Conservation (phyloP, 1,140 invertebrate genomes). For the Lanistes nyassanus region DNA sequence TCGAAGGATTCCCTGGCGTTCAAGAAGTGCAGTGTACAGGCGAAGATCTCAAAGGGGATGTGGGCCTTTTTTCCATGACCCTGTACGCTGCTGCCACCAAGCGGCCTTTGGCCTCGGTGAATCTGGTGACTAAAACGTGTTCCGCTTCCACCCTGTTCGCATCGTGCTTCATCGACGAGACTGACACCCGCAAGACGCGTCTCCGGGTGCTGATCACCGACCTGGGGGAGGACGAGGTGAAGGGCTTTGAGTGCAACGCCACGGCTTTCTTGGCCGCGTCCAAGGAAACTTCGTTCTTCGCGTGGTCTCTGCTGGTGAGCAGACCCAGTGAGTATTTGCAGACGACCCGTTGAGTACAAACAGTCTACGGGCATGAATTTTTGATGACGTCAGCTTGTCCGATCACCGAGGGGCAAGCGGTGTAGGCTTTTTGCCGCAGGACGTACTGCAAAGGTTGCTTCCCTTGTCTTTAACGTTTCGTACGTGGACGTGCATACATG, state of each 20-base stretch:
- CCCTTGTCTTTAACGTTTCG: no score
- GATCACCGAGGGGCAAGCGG: no score
- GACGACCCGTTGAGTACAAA: no score
- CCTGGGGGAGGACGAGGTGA: conserved; percentile 13
- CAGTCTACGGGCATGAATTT: no score
- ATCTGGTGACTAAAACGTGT: background rate
- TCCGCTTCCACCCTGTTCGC: conserved; percentile 4
- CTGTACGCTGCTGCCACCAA: background rate
- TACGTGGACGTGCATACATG: no score
- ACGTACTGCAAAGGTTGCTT: no score
- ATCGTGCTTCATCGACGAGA: background rate
- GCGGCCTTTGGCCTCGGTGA: background rate
- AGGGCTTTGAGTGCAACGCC: background rate
- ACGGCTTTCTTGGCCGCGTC: background rate
- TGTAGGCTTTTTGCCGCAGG: no score
- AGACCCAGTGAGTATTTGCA: no score
- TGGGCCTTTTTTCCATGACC: conserved; percentile 1
- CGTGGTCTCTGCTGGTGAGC: no score
- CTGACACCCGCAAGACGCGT: background rate
- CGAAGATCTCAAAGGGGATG: background rate
- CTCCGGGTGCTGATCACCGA: conserved; percentile 7
- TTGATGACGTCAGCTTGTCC: no score
- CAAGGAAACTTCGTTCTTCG: no score
- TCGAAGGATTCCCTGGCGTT: conserved; percentile 1
- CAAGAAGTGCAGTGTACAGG: conserved; percentile 17